Conservation (phyloP, 2,113 vertebrate species). For the Sylvilagus bachmani region DNA sequence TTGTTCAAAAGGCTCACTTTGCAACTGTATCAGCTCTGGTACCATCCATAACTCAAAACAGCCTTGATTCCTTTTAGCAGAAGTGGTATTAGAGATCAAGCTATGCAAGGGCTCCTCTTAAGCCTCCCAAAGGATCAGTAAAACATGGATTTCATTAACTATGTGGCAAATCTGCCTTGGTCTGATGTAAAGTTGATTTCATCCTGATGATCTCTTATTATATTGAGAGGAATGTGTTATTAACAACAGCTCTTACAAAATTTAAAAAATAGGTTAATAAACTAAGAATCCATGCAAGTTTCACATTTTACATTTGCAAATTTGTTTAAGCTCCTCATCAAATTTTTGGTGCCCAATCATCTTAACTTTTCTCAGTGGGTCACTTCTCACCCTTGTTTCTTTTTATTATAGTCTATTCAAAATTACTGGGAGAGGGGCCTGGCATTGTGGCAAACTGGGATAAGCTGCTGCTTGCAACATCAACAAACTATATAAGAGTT, state of each 20-base stretch:
- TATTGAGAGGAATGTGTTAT: not conserved
- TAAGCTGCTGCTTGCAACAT: too few species aligned
- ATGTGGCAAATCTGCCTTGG: not conserved
- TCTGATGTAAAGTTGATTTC: not conserved
- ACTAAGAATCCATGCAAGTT: not conserved
- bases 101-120: not conserved
- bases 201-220: not conserved
- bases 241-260: not conserved
- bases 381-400: not conserved
- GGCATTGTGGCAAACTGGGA: not conserved
- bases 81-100: not conserved
- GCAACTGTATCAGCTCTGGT: not conserved
- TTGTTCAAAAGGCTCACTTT: not conserved
- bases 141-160: not conserved
- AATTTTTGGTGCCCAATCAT: not conserved
- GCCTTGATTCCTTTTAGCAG: not conserved
- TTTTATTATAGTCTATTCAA: not conserved
- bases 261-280: not conserved
- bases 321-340: slow-evolving; percentile 14
- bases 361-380: not conserved
- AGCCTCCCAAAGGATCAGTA: not conserved
- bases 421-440: not conserved
- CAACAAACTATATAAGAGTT: too few species aligned
- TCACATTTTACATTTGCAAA: not conserved
- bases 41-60: not conserved